phyloP scores from a whole-genome alignment of 2,888 invertebrate genomes.

The Pecten maximus region DNA sequence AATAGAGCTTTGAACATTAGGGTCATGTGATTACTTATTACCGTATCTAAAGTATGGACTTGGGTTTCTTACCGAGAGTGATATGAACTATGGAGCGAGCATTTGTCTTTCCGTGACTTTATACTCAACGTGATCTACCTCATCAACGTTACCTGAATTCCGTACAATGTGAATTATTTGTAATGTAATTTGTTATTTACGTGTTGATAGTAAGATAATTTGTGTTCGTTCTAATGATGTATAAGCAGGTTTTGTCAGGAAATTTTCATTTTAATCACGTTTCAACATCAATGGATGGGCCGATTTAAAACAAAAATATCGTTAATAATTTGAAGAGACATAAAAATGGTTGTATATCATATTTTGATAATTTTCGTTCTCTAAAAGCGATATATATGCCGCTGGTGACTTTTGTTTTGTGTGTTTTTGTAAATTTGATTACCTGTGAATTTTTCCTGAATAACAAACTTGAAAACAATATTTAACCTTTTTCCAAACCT shows the following conservation, averaged over 20 bases:
- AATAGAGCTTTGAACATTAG: neutral
- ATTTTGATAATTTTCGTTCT: neutral
- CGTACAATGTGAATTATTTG: neutral
- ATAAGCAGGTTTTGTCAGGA: neutral
- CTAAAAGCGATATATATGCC: neutral
- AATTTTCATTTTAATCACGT: conserved; percentile 3
- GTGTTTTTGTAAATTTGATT: neutral
- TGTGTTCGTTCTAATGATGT: neutral
- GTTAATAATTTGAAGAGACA: neutral
- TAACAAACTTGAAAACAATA: conserved; percentile 10
- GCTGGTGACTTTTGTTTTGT: neutral
- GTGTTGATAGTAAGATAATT: neutral
- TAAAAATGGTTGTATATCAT: neutral
- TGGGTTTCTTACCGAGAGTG: neutral
- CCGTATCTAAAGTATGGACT: neutral
- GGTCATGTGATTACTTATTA: neutral
- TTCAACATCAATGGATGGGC: neutral
- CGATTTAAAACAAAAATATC: neutral
- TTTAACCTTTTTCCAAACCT: conserved; percentile 35
- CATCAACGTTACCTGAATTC: conserved; percentile 9
- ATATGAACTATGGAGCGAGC: neutral
- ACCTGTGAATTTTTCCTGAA: conserved; percentile 3
- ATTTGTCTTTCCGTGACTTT: conserved; percentile 24
- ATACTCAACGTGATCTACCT: conserved; percentile 17
- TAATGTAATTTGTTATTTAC: neutral